Evolutionary conservation across 2,888 invertebrate species (phyloP), one percentile per base, ranked within the genome.

Genomic region (Myopa testacea): DNA sequence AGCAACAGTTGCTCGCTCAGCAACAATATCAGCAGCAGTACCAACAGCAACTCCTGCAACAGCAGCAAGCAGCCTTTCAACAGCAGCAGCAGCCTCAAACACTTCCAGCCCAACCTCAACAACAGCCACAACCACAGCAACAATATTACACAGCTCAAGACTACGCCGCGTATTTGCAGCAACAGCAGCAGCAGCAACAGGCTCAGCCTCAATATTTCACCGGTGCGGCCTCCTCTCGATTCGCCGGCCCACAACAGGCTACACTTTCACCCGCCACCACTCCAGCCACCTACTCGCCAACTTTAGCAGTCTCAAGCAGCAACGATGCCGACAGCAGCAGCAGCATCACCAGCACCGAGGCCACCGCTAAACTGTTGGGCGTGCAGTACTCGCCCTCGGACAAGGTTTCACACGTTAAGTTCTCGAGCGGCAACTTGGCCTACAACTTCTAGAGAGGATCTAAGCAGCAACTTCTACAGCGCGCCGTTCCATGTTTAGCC

Each of bases 331-430:
- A 62, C 79, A 34, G 80, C 79, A 60, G 80, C 79, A 60, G 84
- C 85, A 19, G 71, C 40, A 75, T 73, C 37, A 60, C 67, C 70
- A 74, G 38, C 37, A 19, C 78, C 14, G 78, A 77, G 60, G 40
- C 77, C 85, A 82, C 81, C 26, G 74, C 70, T 3, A 67, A 65
- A 4, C 83, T 87, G 55, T 80, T 89, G 71, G 89, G 90, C 12
- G 81, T 90, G 55, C 87, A 90, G 75, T 89, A 84, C 81, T 91
- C 91, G 19, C 86, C 90, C 26, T 89, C 91, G 1, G 88, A 90
- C 60, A 86, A 89, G 40, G 91, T 91, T 3, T 90, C 91, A 8
- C 90, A 89, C 75, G 91, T 91, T 1, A 90, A 89, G 82, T 90
- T 90, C 81, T 86, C 86, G 12, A 90, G 90, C 75, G 90, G 90